Percentiles rank a stretch among this genome's conserved stretches.
Evolutionary conservation across 2,113 vertebrate genomes (phyloP).

Genomic region (Phyllostomus discolor): DNA sequence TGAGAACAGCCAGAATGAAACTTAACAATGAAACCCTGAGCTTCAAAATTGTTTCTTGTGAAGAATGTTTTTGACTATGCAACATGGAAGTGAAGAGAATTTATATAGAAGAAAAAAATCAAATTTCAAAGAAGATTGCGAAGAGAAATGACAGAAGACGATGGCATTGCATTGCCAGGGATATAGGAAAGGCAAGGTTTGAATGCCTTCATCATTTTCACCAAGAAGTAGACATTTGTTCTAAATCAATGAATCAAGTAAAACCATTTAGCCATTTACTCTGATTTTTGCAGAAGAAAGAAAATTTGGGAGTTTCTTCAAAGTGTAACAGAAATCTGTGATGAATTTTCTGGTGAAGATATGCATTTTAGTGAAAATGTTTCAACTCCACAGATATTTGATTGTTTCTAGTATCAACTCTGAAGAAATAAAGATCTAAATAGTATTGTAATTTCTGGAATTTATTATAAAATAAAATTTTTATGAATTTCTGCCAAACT

Average conservation of each 20-base stretch:
- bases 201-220: background rate
- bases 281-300: background rate
- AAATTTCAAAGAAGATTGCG: background rate
- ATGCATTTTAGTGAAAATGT: background rate
- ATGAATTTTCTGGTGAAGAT: background rate
- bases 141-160: background rate
- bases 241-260: background rate
- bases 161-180: background rate
- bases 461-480: background rate
- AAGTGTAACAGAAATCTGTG: background rate
- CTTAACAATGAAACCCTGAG: background rate
- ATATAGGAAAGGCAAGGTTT: background rate
- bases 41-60: background rate
- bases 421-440: background rate
- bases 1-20: background rate
- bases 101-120: background rate
- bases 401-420: background rate
- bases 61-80: background rate
- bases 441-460: background rate
- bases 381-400: background rate
- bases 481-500: background rate
- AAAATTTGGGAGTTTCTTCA: background rate
- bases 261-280: background rate
- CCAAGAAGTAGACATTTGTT: background rate
- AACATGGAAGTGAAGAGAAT: background rate